Conservation (phyloP, 2,888 invertebrate species). For the Microchrysa polita region DNA sequence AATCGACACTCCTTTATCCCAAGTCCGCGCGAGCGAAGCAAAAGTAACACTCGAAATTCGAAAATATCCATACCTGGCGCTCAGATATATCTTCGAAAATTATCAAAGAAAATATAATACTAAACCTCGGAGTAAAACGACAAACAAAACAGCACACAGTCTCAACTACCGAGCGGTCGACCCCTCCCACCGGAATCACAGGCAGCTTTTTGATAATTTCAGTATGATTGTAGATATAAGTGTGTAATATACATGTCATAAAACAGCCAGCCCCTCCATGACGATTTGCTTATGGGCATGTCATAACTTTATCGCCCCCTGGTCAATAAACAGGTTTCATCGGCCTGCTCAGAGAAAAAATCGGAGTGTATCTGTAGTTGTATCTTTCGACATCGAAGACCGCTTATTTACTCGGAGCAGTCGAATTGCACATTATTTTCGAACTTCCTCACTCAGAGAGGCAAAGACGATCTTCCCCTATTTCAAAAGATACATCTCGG, state of each 20-base stretch:
- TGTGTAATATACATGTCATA: slow-evolving; percentile 38
- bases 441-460: neutral
- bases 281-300: slow-evolving; percentile 43
- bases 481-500: neutral
- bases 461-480: too few species aligned
- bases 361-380: too few species aligned
- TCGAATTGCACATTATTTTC: neutral
- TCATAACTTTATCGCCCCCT: slow-evolving; percentile 43
- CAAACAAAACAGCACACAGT: too few species aligned
- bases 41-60: slow-evolving; percentile 13
- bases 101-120: slow-evolving; percentile 17
- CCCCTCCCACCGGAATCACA: slow-evolving; percentile 36
- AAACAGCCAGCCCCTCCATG: slow-evolving; percentile 37
- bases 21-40: neutral
- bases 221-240: slow-evolving; percentile 17
- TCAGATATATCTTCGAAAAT: slow-evolving; percentile 31
- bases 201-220: slow-evolving; percentile 15
- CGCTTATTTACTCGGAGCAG: slow-evolving; percentile 9
- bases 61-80: slow-evolving; percentile 6
- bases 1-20: slow-evolving; percentile 7
- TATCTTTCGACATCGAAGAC: neutral
- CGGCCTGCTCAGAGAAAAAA: neutral
- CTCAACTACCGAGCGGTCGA: slow-evolving; percentile 21
- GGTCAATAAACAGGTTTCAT: slow-evolving; percentile 22
- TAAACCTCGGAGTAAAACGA: neutral